phyloP scores from a whole-genome alignment of 64 coral and sea anemone species.

The Montipora foliosa region DNA sequence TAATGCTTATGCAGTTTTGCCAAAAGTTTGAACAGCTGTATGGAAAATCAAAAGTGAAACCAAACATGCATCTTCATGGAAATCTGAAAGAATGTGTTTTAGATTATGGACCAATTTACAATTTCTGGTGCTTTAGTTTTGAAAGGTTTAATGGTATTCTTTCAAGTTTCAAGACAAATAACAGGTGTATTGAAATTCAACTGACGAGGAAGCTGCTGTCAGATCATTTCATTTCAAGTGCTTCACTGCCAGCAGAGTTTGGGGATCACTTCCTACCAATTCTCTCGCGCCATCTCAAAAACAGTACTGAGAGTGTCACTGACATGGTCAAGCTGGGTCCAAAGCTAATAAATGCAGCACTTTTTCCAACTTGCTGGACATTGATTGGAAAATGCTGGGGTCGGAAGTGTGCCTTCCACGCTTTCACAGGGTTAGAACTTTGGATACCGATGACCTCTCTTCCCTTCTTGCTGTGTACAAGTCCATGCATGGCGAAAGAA shows the following conservation, averaged over 20 bases:
- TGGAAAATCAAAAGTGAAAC: conserved; percentile 20
- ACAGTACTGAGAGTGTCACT: neutral
- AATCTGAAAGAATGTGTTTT: conserved; percentile 32
- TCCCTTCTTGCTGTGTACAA: neutral
- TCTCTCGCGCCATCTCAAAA: neutral
- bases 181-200: neutral
- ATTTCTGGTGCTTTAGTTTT: conserved; percentile 55
- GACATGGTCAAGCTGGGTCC: neutral
- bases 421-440: neutral
- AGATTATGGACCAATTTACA: conserved; percentile 43
- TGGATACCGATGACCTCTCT: conserved; percentile 18
- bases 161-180: neutral
- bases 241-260: conserved; percentile 2
- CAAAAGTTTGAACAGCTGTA: conserved; percentile 30
- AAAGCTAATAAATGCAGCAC: neutral
- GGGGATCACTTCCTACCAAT: neutral
- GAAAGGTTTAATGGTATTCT: conserved; percentile 7
- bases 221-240: neutral
- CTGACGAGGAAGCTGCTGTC: neutral
- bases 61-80: conserved; percentile 55
- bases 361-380: neutral
- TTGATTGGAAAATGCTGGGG: neutral
- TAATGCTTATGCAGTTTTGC: conserved; percentile 19
- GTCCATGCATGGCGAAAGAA: neutral
- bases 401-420: neutral